phyloP scores from a whole-genome alignment of 1,140 invertebrate species.

The Pentalonia nigronervosa region DNA sequence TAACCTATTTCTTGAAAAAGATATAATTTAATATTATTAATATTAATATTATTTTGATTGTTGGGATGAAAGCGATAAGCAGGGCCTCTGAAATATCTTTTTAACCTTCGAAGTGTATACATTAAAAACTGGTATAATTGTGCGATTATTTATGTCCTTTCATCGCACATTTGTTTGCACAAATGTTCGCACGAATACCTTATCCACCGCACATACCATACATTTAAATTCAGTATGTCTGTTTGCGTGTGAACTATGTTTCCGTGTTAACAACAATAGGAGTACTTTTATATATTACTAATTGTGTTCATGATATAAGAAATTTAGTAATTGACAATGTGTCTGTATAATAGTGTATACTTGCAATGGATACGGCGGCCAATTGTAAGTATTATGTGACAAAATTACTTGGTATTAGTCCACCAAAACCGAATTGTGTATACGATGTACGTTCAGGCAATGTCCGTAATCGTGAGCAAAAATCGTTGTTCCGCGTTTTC shows the following conservation, averaged over 20 bases:
- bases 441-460: constrained; percentile 47
- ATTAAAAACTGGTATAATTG: constrained; percentile 17
- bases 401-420: constrained; percentile 28
- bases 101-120: constrained; percentile 5
- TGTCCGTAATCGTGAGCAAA: constrained; percentile 28
- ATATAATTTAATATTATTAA: not conserved
- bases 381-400: constrained; percentile 55
- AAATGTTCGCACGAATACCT: constrained; percentile 36
- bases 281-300: not conserved
- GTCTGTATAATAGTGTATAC: not conserved
- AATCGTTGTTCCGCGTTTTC: constrained; percentile 47
- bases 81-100: constrained; percentile 1
- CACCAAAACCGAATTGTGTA: constrained; percentile 38
- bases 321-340: constrained; percentile 23
- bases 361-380: constrained; percentile 36
- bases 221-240: not conserved
- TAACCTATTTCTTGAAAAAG: not conserved
- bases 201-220: not conserved
- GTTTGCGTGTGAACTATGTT: not conserved
- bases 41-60: no score
- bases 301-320: not conserved
- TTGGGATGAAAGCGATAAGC: not conserved
- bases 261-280: not conserved
- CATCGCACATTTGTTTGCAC: constrained; percentile 44
- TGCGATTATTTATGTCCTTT: constrained; percentile 21